Evolutionary conservation across 2,113 vertebrate genomes (phyloP).

Genomic region (Myanophis thanlyinensis): DNA sequence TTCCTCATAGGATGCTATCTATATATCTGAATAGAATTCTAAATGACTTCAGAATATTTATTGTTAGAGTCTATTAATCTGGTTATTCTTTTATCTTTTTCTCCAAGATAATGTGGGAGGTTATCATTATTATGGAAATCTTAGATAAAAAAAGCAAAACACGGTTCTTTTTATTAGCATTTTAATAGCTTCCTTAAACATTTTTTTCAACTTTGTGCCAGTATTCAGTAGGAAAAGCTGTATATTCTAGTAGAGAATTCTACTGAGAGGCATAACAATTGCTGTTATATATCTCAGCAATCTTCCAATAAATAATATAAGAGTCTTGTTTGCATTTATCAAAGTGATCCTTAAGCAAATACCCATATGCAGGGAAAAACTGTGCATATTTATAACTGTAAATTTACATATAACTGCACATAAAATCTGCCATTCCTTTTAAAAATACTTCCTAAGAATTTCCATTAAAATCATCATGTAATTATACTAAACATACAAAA

Average conservation of each 20-base stretch:
- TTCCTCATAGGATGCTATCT: background rate
- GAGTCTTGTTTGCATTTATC: slow-evolving; percentile 64
- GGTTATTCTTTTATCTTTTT: background rate
- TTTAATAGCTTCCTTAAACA: slow-evolving; percentile 51
- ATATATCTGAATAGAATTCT: background rate
- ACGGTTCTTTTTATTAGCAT: slow-evolving; percentile 45
- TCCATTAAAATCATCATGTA: slow-evolving; percentile 69
- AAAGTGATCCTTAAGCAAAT: slow-evolving; percentile 60
- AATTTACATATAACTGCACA: slow-evolving; percentile 65
- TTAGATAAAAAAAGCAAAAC: slow-evolving; percentile 43
- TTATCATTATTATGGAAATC: slow-evolving; percentile 40
- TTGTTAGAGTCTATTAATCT: slow-evolving; percentile 1
- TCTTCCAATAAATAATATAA: slow-evolving; percentile 70
- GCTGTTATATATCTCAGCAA: slow-evolving; percentile 63
- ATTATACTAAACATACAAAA: slow-evolving; percentile 70
- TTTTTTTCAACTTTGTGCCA: slow-evolving; percentile 42
- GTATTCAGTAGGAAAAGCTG: slow-evolving; percentile 47
- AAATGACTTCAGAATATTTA: slow-evolving; percentile 33
- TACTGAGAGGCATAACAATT: slow-evolving; percentile 58
- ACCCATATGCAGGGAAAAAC: slow-evolving; percentile 43
- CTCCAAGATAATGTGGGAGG: slow-evolving; percentile 26
- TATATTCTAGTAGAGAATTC: slow-evolving; percentile 52
- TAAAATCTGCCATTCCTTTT: slow-evolving; percentile 66
- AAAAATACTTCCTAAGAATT: slow-evolving; percentile 67
- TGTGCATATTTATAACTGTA: slow-evolving; percentile 63